These are phyloP conservation scores for Sardinella longiceps DNA, from an alignment of 2,797 vertebrate genomes.

Conservation along the genomic window DNA sequence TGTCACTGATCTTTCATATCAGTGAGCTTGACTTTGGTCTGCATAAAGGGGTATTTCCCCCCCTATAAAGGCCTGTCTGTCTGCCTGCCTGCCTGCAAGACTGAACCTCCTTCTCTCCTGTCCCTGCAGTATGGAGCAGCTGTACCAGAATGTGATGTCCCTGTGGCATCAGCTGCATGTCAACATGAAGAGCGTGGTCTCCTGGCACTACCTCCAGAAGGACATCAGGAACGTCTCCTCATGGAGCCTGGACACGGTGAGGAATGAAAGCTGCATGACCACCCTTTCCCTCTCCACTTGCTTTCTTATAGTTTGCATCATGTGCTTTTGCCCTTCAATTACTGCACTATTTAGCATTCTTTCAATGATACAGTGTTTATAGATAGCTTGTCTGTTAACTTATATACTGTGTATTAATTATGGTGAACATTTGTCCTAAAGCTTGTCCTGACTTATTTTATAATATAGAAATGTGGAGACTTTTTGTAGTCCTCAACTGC, in stretches of 20 bases:
- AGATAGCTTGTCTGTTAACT: too few relatives aligned
- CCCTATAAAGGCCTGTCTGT: too few relatives aligned
- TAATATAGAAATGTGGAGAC: neutral
- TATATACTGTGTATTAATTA: too few relatives aligned
- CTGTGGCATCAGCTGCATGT: conserved; percentile 98
- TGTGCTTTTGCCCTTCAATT: too few relatives aligned
- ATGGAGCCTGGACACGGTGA: conserved; percentile 88
- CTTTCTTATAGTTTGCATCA: too few relatives aligned
- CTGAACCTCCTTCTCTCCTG: neutral
- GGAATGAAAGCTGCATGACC: neutral
- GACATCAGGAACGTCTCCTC: conserved; percentile 84
- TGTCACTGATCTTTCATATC: too few relatives aligned
- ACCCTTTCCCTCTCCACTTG: neutral
- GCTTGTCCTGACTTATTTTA: neutral
- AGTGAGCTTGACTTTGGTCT: too few relatives aligned
- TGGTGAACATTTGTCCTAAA: too few relatives aligned
- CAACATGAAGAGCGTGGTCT: conserved; percentile 96
- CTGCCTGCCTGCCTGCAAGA: too few relatives aligned
- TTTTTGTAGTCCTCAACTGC: neutral
- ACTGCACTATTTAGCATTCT: too few relatives aligned
- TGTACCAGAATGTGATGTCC: conserved; percentile 97
- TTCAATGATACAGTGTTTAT: too few relatives aligned
- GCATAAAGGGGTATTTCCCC: too few relatives aligned
- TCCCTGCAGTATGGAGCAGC: conserved; percentile 86
- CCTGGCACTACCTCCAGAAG: conserved; percentile 93